Evolutionary conservation across 2,888 invertebrate genomes (phyloP).

Genomic region (Chymomyza fuscimana): DNA sequence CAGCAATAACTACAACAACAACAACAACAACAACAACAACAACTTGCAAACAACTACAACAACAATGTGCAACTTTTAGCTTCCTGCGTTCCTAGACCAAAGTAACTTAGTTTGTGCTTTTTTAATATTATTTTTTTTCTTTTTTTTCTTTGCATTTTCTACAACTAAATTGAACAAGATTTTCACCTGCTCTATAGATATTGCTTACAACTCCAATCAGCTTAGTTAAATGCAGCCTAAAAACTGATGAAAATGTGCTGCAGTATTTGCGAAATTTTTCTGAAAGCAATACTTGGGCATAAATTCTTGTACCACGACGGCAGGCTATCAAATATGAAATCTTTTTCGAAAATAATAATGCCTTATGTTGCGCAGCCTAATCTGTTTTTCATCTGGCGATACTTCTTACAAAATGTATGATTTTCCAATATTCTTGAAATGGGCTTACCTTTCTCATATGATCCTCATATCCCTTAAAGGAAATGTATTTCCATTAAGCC

Average conservation of each 20-base stretch:
- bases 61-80: conserved; percentile 19
- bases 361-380: too few species aligned
- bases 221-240: neutral
- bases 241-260: conserved; percentile 13
- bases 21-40: conserved; percentile 26
- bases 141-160: conserved; percentile 17
- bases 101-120: conserved; percentile 13
- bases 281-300: too few species aligned
- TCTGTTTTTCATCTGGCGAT: too few species aligned
- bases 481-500: too few species aligned
- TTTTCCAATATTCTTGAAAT: too few species aligned
- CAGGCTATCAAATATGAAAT: too few species aligned
- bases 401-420: too few species aligned
- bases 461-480: too few species aligned
- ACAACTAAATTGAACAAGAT: conserved; percentile 13
- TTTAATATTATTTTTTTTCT: conserved; percentile 28
- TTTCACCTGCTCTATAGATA: conserved; percentile 10
- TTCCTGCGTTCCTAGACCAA: conserved; percentile 28
- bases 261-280: neutral
- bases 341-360: too few species aligned
- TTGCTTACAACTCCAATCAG: neutral
- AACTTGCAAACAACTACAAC: conserved; percentile 12
- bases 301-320: too few species aligned
- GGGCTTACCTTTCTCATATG: too few species aligned
- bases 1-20: conserved; percentile 45